These are phyloP conservation scores for Panagrolaimus sp. DNA, from an alignment of 1,140 invertebrate species.

Conservation along the genomic window DNA sequence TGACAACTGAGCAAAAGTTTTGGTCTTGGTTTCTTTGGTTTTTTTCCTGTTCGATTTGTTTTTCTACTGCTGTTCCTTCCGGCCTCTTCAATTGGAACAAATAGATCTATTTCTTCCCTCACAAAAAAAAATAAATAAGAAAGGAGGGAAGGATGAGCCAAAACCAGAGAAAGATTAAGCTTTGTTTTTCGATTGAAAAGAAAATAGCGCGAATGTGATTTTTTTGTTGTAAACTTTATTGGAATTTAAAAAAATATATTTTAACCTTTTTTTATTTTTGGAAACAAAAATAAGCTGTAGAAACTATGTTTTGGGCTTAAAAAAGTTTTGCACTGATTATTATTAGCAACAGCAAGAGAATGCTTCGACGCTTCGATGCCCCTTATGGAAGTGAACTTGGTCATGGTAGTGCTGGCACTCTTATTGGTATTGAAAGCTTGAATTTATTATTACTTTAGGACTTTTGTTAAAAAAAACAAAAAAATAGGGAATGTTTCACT, in stretches of 20 bases:
- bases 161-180: too few species aligned
- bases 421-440: slow-evolving; percentile 11
- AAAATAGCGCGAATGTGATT: neutral
- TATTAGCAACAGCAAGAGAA: neutral
- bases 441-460: neutral
- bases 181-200: neutral
- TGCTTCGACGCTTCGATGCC: slow-evolving; percentile 11
- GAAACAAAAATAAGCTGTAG: neutral
- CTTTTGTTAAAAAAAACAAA: neutral
- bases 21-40: too few species aligned
- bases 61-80: too few species aligned
- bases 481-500: neutral
- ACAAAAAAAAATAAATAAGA: too few species aligned
- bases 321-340: too few species aligned
- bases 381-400: neutral
- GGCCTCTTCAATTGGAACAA: too few species aligned
- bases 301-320: too few species aligned
- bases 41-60: too few species aligned
- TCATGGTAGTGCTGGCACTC: neutral
- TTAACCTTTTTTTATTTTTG: neutral
- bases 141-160: too few species aligned
- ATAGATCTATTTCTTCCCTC: too few species aligned
- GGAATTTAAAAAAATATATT: neutral
- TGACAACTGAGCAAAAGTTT: too few species aligned
- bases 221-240: neutral